Evolutionary conservation across 2,113 vertebrate genomes (phyloP).

Genomic region (Plecturocebus donacophilus): DNA sequence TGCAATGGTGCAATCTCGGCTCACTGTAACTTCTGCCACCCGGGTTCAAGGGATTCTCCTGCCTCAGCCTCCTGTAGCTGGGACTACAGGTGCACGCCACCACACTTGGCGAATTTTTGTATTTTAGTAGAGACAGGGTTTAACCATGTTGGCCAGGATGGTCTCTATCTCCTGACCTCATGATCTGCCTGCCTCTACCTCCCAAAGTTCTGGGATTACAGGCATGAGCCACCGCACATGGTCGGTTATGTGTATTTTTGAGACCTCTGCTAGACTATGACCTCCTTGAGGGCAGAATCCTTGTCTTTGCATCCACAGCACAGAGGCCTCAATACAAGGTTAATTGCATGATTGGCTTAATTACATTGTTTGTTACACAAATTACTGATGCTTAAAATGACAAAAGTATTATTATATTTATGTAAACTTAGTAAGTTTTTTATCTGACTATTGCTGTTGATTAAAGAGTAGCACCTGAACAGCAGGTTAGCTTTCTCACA

Average conservation of each 20-base stretch:
- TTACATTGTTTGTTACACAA: background rate
- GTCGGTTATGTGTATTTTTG: background rate
- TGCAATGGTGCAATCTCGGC: too few species aligned
- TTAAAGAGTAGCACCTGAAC: background rate
- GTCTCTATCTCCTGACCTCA: too few species aligned
- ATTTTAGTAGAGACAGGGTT: too few species aligned
- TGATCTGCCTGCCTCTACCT: too few species aligned
- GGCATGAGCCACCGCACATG: rapidly evolving
- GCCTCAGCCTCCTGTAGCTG: too few species aligned
- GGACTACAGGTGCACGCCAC: too few species aligned
- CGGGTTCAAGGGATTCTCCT: too few species aligned
- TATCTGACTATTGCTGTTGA: background rate
- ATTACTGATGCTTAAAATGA: background rate
- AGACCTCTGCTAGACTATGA: rapidly evolving
- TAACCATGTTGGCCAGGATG: too few species aligned
- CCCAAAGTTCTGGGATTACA: too few species aligned
- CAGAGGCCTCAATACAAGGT: background rate
- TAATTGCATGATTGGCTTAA: background rate
- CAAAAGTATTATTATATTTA: background rate
- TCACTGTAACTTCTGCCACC: too few species aligned
- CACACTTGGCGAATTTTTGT: too few species aligned
- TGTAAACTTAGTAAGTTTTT: background rate
- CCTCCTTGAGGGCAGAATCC: background rate
- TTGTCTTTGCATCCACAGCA: background rate
- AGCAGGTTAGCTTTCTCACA: background rate